Base-by-base conservation (phyloP, 2,113 vertebrate species). In the Charina bottae region DNA sequence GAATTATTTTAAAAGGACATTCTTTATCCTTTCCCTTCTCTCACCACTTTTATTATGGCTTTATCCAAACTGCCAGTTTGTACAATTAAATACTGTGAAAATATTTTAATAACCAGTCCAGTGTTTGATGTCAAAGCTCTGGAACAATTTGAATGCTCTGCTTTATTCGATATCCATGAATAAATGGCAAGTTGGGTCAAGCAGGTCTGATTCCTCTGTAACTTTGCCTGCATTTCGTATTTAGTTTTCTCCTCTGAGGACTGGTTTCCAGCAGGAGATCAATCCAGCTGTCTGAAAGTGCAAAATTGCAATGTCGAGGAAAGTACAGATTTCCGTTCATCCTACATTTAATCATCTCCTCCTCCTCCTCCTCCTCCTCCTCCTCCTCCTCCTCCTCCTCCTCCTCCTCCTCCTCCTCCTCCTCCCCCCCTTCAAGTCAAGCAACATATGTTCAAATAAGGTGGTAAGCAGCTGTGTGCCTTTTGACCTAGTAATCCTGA, bases 181-280 rank as follows among this genome's bases (percentile, higher is more conserved):
- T 49, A 92, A 83, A 83, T 88, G 54, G 54, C 85, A 92, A 49
- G 12, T 87, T 91, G 54, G 64, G 55, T 88, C 86, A 92, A 49
- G 56, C 4, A 56, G 33, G 24, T 91, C 62, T 72, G 54, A 49
- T 88, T 88, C 42, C 59, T 83, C 54, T 60, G 86, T n/a, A 92
- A 46, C 26, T 87, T 58, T 58, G 42, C 53, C 42, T 60, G 89
- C 56, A 85, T 90, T n/a, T 62, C 13, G 10, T 85, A 90, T 60
- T 49, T 42, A 58, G 42, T 90, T 37, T 68, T 90, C 37, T 88
- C 46, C 24, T 85, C 46, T 60, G 58, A 90, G 83, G 83, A n/a
- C 55, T 49, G 83, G 24, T 90, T 90, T 84, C 56, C 83, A 90
- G 83, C 89, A 90, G 89, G 55, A 90, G 89, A 90, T 84, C 89